Evolutionary conservation across 1,140 invertebrate genomes (phyloP).

Genomic region (Danaus melanippus): DNA sequence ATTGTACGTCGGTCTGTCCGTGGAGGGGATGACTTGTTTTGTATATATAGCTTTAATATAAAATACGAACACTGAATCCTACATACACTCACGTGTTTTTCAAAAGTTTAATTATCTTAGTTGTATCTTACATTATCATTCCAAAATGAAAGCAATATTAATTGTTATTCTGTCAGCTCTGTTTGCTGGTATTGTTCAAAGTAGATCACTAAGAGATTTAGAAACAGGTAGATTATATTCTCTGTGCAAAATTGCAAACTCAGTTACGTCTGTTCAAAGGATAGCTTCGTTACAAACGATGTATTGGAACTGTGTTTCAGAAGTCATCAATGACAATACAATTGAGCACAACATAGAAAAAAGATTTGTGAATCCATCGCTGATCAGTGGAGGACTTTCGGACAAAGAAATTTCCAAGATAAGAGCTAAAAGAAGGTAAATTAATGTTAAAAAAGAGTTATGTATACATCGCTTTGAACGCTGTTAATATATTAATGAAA

Average conservation of each 20-base stretch:
- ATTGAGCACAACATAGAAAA: constrained; percentile 30
- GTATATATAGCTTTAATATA: constrained; percentile 5
- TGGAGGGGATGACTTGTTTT: neutral
- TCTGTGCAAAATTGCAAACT: too few relatives aligned
- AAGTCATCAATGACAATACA: constrained; percentile 2
- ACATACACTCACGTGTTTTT: too few relatives aligned
- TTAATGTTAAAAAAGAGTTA: neutral
- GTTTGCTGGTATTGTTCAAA: too few relatives aligned
- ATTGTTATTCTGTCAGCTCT: too few relatives aligned
- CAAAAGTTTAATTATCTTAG: too few relatives aligned
- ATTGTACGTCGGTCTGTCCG: neutral
- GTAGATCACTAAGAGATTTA: too few relatives aligned
- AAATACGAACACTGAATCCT: too few relatives aligned
- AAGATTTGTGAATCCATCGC: constrained; percentile 41
- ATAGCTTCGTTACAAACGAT: too few relatives aligned
- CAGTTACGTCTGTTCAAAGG: too few relatives aligned
- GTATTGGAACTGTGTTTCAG: constrained; percentile 12
- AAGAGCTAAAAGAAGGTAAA: constrained; percentile 45
- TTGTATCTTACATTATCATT: too few relatives aligned
- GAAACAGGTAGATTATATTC: too few relatives aligned
- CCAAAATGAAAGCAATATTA: too few relatives aligned
- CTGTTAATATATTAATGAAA: neutral
- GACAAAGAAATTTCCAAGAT: constrained; percentile 25
- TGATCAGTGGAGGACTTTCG: constrained; percentile 24
- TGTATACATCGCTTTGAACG: neutral